Evolutionary conservation across 2,888 invertebrate genomes (phyloP).

Genomic region (Temnothorax rugatulus): DNA sequence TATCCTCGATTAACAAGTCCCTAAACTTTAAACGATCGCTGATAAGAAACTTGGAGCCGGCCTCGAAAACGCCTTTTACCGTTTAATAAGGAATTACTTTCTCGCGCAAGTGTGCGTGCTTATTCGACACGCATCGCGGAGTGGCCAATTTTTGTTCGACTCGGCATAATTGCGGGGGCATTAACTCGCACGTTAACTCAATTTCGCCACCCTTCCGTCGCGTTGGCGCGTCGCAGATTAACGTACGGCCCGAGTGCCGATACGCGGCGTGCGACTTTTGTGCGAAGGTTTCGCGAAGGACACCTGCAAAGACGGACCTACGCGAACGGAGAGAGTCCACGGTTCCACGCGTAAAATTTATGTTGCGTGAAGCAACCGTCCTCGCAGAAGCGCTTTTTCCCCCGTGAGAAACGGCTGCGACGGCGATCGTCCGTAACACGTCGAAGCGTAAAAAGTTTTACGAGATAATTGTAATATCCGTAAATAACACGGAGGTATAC

Average conservation of each 20-base stretch:
- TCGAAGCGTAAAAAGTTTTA: slow-evolving; percentile 47
- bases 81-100: slow-evolving; percentile 12
- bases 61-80: neutral
- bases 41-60: neutral
- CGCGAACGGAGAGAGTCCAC: slow-evolving; percentile 29
- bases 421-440: slow-evolving; percentile 56
- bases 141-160: slow-evolving; percentile 6
- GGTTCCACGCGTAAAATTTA: slow-evolving; percentile 74
- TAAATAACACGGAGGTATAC: slow-evolving; percentile 32
- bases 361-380: slow-evolving; percentile 75
- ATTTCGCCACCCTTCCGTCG: slow-evolving; percentile 50
- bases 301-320: slow-evolving; percentile 66
- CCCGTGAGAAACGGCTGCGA: slow-evolving; percentile 45
- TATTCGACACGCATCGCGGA: slow-evolving; percentile 1
- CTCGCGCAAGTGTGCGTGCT: neutral
- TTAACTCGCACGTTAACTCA: slow-evolving; percentile 60
- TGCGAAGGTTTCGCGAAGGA: slow-evolving; percentile 55
- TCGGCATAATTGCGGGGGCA: slow-evolving; percentile 54
- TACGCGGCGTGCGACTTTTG: slow-evolving; percentile 54
- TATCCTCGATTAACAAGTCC: neutral
- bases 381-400: slow-evolving; percentile 31
- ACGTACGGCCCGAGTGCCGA: slow-evolving; percentile 24
- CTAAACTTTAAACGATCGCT: neutral
- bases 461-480: slow-evolving; percentile 47
- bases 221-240: slow-evolving; percentile 39